Percentiles rank a stretch among this genome's conserved stretches.
phyloP scores from a whole-genome alignment of 2,797 vertebrate genomes.

The Dallia pectoralis region DNA sequence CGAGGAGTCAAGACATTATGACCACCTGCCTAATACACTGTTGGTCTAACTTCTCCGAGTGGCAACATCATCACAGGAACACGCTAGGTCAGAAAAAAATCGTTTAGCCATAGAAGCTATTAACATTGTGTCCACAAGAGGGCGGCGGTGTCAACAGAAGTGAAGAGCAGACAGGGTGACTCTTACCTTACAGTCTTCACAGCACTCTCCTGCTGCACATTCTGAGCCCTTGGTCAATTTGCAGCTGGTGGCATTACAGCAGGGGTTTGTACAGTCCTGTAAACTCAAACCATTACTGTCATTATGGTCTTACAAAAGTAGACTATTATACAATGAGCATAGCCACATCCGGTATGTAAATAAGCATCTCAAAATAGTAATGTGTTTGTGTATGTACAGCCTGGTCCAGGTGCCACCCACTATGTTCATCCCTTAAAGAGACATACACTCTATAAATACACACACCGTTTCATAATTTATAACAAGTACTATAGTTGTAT shows the following conservation, averaged over 20 bases:
- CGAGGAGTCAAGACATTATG: too few relatives aligned
- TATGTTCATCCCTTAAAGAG: not conserved
- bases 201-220: slow-evolving; percentile 72
- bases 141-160: not conserved
- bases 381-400: not conserved
- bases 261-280: slow-evolving; percentile 74
- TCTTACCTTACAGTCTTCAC: slow-evolving; percentile 72
- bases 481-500: not conserved
- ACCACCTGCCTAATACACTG: too few relatives aligned
- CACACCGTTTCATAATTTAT: too few relatives aligned
- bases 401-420: not conserved
- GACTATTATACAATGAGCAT: not conserved
- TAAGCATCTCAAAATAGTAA: not conserved
- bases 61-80: too few relatives aligned
- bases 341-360: not conserved
- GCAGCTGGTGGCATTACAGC: slow-evolving; percentile 77
- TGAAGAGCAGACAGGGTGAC: not conserved
- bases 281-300: not conserved
- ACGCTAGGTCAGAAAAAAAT: too few relatives aligned
- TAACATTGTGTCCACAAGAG: slow-evolving; percentile 24
- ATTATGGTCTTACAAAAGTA: not conserved
- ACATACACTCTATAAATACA: not conserved
- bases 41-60: too few relatives aligned
- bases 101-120: not conserved
- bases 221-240: slow-evolving; percentile 50